Base-by-base conservation (phyloP, 2,888 invertebrate species). In the Laspeyria flexula region DNA sequence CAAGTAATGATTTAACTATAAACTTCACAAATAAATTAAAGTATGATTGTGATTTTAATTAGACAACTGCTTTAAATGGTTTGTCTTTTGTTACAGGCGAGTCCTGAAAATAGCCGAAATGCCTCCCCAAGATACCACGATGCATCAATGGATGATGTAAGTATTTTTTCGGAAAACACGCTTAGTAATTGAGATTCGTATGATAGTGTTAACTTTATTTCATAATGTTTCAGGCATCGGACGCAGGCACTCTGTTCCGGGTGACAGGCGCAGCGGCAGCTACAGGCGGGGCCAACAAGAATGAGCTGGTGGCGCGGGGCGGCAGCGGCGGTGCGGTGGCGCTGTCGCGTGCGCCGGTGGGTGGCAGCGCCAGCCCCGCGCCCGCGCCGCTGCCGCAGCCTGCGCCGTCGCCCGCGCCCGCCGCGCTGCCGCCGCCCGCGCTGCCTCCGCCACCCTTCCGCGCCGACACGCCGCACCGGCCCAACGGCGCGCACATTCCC, bases 351-450 rank as follows among this genome's bases (percentile, higher is more conserved):
- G 94, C 94, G 62, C 92, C 92, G 21, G 91, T 91, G 70, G 93
- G 94, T 63, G 94, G 94, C 80, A 94, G 93, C 78, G 93, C 93
- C 61, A 94, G 94, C 72, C 94, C 94, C 56, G 94, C 94, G 77
- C 94, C 94, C 70, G 94, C 94, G 71, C 94, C 95, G 66, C 94
- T 95, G 68, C 94, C 94, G 65, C 94, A 94, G 70, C 95, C 95
- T 64, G 93, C 93, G 65, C 95, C 95, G 55, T 95, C 95, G 73
- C 95, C 95, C 71, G 95, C 96, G 75, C 95, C 95, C 72, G 95
- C 95, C 73, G 93, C 94, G 66, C 90, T 94, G 71, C 94, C 95
- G 59, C 94, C 94, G 70, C 94, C 94, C 71, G 94, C 94, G 65
- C 90, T 94, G 65, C 94, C 94, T 61, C 94, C 94, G 71, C 94